A percentile compares a stretch with the other conserved stretches of the same genome.
Evolutionary conservation across 2,113 vertebrate genomes (phyloP).

Genomic region (Romanogobio albipinnatus): DNA sequence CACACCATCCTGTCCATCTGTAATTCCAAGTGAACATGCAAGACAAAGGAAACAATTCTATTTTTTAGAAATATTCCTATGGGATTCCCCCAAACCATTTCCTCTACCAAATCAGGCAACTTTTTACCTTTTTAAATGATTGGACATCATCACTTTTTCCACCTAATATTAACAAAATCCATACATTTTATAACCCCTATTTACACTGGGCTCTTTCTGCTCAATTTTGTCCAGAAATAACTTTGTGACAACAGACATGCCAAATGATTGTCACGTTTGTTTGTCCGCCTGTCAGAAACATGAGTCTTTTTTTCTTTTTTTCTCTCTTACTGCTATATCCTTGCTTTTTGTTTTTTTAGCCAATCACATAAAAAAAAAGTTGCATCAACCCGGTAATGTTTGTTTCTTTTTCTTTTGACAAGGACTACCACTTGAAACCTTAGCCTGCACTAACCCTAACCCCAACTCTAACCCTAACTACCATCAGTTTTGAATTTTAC

Average conservation of each 20-base stretch:
- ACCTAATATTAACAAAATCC: no score
- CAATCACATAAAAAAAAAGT: constrained; percentile 36
- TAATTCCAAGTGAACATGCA: constrained; percentile 6
- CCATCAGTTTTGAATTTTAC: neutral
- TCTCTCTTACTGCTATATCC: constrained; percentile 18
- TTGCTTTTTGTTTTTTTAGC: constrained; percentile 29
- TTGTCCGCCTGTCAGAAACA: constrained; percentile 39
- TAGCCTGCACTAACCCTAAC: neutral
- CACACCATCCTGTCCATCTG: neutral
- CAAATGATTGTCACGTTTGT: constrained; percentile 42
- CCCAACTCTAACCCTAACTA: neutral
- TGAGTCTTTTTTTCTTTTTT: constrained; percentile 6
- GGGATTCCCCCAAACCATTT: neutral
- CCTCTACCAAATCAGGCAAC: neutral
- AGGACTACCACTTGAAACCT: neutral
- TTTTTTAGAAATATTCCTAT: neutral
- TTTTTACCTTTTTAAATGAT: neutral
- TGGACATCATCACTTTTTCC: neutral
- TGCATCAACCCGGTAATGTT: neutral
- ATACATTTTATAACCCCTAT: neutral
- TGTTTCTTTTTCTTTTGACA: neutral
- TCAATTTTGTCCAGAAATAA: constrained; percentile 47
- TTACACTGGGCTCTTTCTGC: neutral
- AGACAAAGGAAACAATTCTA: neutral
- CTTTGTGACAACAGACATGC: constrained; percentile 34